Evolutionary conservation across 2,113 vertebrate genomes (phyloP).

Genomic region (Archilochus colubris): DNA sequence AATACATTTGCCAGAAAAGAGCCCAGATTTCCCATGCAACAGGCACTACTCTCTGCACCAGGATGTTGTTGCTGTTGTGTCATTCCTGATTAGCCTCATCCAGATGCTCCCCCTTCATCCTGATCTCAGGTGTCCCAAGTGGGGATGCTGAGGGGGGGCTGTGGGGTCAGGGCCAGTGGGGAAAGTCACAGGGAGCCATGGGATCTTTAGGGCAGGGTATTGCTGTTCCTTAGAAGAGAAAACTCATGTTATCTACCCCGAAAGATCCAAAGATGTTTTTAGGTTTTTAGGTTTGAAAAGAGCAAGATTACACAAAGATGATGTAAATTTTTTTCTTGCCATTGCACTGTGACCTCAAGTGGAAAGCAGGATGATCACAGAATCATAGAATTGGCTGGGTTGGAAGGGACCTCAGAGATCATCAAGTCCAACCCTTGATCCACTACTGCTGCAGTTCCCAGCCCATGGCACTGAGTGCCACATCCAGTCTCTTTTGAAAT

Average conservation of each 20-base stretch:
- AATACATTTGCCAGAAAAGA: slow-evolving; percentile 35
- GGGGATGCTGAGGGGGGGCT: neutral
- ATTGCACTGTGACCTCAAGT: neutral
- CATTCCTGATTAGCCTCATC: neutral
- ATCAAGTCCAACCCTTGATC: too few relatives aligned
- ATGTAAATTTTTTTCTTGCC: neutral
- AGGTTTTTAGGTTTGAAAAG: neutral
- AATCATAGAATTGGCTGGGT: too few relatives aligned
- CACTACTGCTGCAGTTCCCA: too few relatives aligned
- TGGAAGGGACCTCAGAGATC: too few relatives aligned
- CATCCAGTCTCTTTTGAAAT: too few relatives aligned
- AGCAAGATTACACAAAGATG: neutral
- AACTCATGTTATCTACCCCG: neutral
- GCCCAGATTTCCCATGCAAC: slow-evolving; percentile 26
- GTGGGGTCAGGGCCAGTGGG: neutral
- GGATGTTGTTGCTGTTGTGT: neutral
- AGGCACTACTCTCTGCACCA: neutral
- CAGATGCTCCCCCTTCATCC: neutral
- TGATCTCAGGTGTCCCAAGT: neutral
- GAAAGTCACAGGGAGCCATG: neutral
- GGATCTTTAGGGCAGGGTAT: neutral
- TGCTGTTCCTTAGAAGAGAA: neutral
- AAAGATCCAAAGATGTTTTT: neutral
- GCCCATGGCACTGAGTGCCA: too few relatives aligned
- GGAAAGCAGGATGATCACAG: neutral